Percentiles rank a stretch among this genome's conserved stretches.
These are phyloP conservation scores for Leptatherina wallacei DNA, from an alignment of 2,797 vertebrate species.

Conservation along the genomic window DNA sequence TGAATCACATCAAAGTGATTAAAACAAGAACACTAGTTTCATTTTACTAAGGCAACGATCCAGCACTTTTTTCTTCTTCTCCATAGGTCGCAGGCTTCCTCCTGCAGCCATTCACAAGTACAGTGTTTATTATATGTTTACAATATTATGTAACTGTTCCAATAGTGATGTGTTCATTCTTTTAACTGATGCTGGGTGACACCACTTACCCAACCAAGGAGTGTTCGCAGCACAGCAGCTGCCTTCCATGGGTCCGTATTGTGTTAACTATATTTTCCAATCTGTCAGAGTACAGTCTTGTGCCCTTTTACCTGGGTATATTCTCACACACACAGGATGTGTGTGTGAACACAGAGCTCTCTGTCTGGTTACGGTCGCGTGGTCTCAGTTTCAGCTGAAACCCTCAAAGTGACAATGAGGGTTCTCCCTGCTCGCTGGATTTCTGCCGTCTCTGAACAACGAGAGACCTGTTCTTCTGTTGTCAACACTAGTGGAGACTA, in stretches of 20 bases:
- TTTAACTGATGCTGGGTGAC: constrained; percentile 27
- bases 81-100: background rate
- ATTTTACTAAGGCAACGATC: background rate
- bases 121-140: constrained; percentile 24
- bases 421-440: constrained; percentile 26
- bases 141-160: constrained; percentile 46
- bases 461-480: constrained; percentile 64
- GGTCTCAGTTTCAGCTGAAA: constrained; percentile 66
- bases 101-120: constrained; percentile 21
- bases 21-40: background rate
- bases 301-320: constrained; percentile 30
- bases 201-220: constrained; percentile 16
- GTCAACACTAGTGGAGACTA: constrained; percentile 50
- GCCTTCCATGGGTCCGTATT: constrained; percentile 11
- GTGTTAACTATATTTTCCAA: constrained; percentile 18
- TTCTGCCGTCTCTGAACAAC: constrained; percentile 41
- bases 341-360: constrained; percentile 52
- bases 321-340: constrained; percentile 50
- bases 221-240: constrained; percentile 4
- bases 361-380: constrained; percentile 53
- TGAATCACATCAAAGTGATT: background rate
- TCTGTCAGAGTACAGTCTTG: constrained; percentile 14
- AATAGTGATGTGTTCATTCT: constrained; percentile 19
- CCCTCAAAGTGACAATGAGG: constrained; percentile 48
- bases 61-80: background rate